These are phyloP conservation scores for Drosophila monieri DNA, from an alignment of 2,888 invertebrate genomes.

Conservation along the genomic window DNA sequence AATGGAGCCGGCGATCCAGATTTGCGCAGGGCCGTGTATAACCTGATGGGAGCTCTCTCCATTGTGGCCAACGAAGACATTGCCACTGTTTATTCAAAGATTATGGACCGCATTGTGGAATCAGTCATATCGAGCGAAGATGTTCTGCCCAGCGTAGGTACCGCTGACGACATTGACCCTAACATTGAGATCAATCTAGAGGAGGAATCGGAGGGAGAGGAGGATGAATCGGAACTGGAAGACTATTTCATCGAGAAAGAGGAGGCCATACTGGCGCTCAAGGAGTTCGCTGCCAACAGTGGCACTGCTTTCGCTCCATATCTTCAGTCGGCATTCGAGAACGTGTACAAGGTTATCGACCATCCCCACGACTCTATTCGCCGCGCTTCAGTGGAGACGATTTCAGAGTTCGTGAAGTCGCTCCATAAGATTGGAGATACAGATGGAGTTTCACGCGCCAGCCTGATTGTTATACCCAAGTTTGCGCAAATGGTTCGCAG, in stretches of 20 bases:
- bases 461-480: slow-evolving; percentile 87
- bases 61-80: slow-evolving; percentile 89
- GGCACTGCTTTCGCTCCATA: slow-evolving; percentile 88
- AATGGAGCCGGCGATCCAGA: slow-evolving; percentile 89
- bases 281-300: slow-evolving; percentile 88
- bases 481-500: slow-evolving; percentile 87
- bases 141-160: slow-evolving; percentile 85
- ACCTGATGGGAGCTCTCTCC: slow-evolving; percentile 89
- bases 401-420: slow-evolving; percentile 87
- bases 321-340: slow-evolving; percentile 88
- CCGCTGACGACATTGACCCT: slow-evolving; percentile 70
- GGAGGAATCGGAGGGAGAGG: slow-evolving; percentile 80
- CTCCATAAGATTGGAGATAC: slow-evolving; percentile 86
- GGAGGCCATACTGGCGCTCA: slow-evolving; percentile 89
- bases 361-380: slow-evolving; percentile 90
- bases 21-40: slow-evolving; percentile 88
- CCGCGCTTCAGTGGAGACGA: slow-evolving; percentile 87
- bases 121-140: slow-evolving; percentile 89
- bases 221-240: slow-evolving; percentile 82
- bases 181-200: slow-evolving; percentile 81
- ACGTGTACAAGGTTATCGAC: slow-evolving; percentile 88
- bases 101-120: slow-evolving; percentile 88
- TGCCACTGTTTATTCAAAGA: slow-evolving; percentile 86
- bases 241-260: slow-evolving; percentile 91
- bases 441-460: slow-evolving; percentile 86